A percentile compares a stretch with the other conserved stretches of the same genome.
phyloP scores from a whole-genome alignment of 2,888 invertebrate genomes.

The Thera obeliscata region DNA sequence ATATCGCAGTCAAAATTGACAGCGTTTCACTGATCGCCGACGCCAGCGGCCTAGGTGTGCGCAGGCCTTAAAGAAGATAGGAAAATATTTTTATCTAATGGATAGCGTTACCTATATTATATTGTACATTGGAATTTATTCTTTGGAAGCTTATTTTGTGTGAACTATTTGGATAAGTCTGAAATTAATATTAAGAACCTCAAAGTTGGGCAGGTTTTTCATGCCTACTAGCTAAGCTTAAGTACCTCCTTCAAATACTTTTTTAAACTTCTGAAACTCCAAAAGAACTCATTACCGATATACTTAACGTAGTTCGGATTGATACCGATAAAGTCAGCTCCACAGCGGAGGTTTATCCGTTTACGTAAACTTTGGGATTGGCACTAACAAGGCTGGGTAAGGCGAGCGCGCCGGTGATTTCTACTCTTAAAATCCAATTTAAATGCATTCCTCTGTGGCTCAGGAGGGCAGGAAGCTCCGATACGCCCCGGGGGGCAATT shows the following conservation, averaged over 20 bases:
- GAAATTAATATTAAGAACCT: too few relatives aligned
- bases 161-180: too few relatives aligned
- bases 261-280: constrained; percentile 2
- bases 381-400: constrained; percentile 80
- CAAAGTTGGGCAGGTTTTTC: too few relatives aligned
- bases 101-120: too few relatives aligned
- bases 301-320: constrained; percentile 56
- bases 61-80: too few relatives aligned
- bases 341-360: constrained; percentile 78
- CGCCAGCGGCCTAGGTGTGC: too few relatives aligned
- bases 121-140: too few relatives aligned
- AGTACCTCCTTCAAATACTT: not conserved
- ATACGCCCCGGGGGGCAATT: constrained; percentile 82
- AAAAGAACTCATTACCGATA: constrained; percentile 37
- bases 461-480: constrained; percentile 67
- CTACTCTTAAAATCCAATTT: constrained; percentile 85
- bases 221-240: too few relatives aligned
- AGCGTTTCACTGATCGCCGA: too few relatives aligned
- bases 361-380: constrained; percentile 84
- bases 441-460: constrained; percentile 85
- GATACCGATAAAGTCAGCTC: constrained; percentile 77
- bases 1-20: too few relatives aligned
- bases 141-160: too few relatives aligned
- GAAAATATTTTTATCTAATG: too few relatives aligned
- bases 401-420: constrained; percentile 80